Evolutionary conservation across 2,888 invertebrate genomes (phyloP).

Genomic region (Callyntrura guangdongensis): DNA sequence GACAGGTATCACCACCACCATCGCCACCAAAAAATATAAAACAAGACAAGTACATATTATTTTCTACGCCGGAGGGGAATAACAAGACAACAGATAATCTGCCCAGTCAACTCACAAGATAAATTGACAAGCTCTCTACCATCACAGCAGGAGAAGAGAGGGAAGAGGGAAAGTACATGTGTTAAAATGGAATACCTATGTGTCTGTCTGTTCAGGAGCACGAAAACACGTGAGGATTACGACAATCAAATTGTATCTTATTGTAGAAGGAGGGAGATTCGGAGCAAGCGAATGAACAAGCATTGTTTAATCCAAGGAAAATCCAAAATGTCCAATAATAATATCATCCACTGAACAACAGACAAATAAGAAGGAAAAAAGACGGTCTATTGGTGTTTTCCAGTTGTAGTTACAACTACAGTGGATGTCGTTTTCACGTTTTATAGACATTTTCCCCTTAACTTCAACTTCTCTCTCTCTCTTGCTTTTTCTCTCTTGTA

Average conservation of each 20-base stretch:
- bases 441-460: too few relatives aligned
- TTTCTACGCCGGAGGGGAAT: slow-evolving; percentile 54
- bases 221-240: slow-evolving; percentile 6
- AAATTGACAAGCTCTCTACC: slow-evolving; percentile 10
- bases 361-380: slow-evolving; percentile 33
- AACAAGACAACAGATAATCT: slow-evolving; percentile 33
- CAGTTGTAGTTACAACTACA: not conserved
- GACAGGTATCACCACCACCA: too few relatives aligned
- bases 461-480: too few relatives aligned
- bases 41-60: slow-evolving; percentile 54
- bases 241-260: slow-evolving; percentile 31
- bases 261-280: not conserved
- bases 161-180: too few relatives aligned
- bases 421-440: slow-evolving; percentile 6
- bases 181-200: too few relatives aligned
- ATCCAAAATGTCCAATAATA: slow-evolving; percentile 71
- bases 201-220: too few relatives aligned
- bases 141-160: slow-evolving; percentile 2
- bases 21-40: not conserved
- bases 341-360: slow-evolving; percentile 30
- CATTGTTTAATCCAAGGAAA: slow-evolving; percentile 61
- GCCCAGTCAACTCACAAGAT: slow-evolving; percentile 42
- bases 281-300: slow-evolving; percentile 27
- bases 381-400: not conserved
- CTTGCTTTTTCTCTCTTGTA: slow-evolving; percentile 23